Evolutionary conservation across 2,113 vertebrate species (phyloP).

Genomic region (Grallaria varia): DNA sequence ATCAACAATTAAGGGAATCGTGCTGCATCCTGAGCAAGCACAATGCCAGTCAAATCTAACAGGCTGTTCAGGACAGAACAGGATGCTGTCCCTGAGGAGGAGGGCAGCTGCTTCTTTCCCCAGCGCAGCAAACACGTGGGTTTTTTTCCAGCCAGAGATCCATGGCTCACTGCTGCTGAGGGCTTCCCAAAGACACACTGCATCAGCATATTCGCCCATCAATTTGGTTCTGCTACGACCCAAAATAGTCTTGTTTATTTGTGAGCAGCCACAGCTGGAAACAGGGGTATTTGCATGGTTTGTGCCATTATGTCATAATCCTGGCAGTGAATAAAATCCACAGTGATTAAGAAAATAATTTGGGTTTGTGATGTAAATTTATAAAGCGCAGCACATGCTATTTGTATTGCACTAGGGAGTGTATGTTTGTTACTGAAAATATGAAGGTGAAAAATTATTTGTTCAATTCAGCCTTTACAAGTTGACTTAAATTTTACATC

Average conservation of each 20-base stretch:
- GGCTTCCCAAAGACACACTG: background rate
- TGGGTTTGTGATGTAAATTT: background rate
- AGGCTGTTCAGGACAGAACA: background rate
- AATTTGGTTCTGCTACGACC: background rate
- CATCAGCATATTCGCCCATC: background rate
- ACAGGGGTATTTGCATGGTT: background rate
- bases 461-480: background rate
- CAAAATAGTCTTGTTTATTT: background rate
- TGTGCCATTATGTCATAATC: background rate
- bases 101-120: background rate
- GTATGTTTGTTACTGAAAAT: background rate
- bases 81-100: background rate
- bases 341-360: background rate
- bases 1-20: background rate
- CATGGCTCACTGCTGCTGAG: background rate
- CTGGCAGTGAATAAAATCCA: background rate
- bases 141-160: background rate
- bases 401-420: background rate
- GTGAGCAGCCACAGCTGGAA: slow-evolving; percentile 18
- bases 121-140: background rate
- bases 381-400: background rate
- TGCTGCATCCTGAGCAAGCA: background rate
- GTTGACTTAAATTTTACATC: background rate
- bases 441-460: background rate
- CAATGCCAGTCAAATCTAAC: accelerated